Percentiles rank a stretch among this genome's conserved stretches.
phyloP scores from a whole-genome alignment of 64 coral and sea anemone genomes.

The Pocillopora damicornis region DNA sequence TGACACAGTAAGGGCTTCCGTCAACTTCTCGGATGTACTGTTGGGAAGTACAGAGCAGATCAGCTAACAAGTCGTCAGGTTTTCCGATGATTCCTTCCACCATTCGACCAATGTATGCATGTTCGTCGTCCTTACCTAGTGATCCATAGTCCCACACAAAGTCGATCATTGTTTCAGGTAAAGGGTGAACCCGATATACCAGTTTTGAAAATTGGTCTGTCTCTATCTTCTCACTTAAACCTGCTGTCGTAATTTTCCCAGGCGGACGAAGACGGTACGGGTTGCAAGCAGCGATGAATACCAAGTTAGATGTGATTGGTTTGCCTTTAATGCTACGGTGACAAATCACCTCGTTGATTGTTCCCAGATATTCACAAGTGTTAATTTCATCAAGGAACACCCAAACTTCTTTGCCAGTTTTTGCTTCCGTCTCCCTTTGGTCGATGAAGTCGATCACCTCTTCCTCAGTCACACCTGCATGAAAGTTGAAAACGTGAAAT shows the following conservation, averaged over 20 bases:
- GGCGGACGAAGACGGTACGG: constrained; percentile 68
- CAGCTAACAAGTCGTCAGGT: constrained; percentile 30
- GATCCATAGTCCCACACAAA: constrained; percentile 94
- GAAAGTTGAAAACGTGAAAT: constrained; percentile 53
- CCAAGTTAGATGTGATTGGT: constrained; percentile 47
- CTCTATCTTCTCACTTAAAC: constrained; percentile 57
- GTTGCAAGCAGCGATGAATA: constrained; percentile 83
- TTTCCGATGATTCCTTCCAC: constrained; percentile 25
- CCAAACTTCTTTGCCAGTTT: constrained; percentile 40
- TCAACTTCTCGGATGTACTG: constrained; percentile 61
- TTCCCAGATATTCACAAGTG: constrained; percentile 87
- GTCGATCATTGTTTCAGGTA: constrained; percentile 91
- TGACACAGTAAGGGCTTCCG: constrained; percentile 69
- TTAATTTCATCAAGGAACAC: constrained; percentile 88
- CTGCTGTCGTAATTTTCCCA: constrained; percentile 61
- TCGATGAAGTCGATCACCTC: constrained; percentile 42
- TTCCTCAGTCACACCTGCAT: constrained; percentile 60
- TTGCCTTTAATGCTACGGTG: constrained; percentile 61
- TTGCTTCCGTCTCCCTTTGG: constrained; percentile 16
- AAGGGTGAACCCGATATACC: constrained; percentile 79
- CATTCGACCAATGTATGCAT: constrained; percentile 74
- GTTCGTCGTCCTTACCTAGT: constrained; percentile 56
- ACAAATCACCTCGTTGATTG: constrained; percentile 79
- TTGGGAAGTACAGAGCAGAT: constrained; percentile 64
- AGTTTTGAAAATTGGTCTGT: constrained; percentile 79